Conservation (phyloP, 1,140 invertebrate species). For the Bombus pyrosoma region DNA sequence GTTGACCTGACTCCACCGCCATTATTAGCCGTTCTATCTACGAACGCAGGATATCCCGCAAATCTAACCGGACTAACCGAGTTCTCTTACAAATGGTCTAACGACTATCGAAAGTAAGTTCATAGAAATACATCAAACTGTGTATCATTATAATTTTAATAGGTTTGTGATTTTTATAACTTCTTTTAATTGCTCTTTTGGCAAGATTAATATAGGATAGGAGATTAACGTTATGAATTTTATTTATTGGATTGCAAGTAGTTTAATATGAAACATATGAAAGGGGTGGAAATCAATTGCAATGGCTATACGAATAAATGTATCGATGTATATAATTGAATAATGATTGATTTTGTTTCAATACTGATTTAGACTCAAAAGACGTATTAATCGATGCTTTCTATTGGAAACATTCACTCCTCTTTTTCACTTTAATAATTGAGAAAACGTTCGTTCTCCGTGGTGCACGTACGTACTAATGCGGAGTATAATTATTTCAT, state of each 20-base stretch:
- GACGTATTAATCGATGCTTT: background rate
- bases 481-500: slow-evolving; percentile 11
- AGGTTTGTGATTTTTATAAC: background rate
- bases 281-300: background rate
- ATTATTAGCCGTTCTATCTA: slow-evolving; percentile 72
- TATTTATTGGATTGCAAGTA: background rate
- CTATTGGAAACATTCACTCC: background rate
- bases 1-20: slow-evolving; percentile 63
- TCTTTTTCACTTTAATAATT: background rate
- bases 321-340: background rate
- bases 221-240: background rate
- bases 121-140: slow-evolving; percentile 6
- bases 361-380: background rate
- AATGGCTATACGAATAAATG: background rate
- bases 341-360: background rate
- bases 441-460: background rate
- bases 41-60: slow-evolving; percentile 53
- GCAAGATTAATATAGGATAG: background rate
- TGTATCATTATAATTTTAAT: background rate
- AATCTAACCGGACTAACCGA: slow-evolving; percentile 51
- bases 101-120: slow-evolving; percentile 8
- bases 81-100: slow-evolving; percentile 49
- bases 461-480: background rate
- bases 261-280: no score
- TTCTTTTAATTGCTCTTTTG: background rate